Base-by-base conservation (phyloP, 1,140 invertebrate species). In the Trachymyrmex cornetzi region DNA sequence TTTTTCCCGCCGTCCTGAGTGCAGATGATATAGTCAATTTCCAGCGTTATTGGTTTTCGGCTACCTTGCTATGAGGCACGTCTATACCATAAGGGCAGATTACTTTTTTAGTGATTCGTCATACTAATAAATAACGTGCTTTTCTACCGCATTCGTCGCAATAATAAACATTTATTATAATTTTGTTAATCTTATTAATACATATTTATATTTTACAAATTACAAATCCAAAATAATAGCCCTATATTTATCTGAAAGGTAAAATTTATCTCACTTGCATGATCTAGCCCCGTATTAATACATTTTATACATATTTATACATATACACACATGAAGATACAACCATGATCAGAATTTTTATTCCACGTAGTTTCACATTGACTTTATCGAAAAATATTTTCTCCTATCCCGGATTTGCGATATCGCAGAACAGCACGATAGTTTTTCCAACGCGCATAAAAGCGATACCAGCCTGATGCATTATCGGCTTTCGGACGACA, bases 21-120 rank as follows among this genome's bases (percentile, higher is more conserved):
- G 55, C 80, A 84, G 69, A 82, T 82, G 80, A 82, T 82, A 82
- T 48, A 82, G 80, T 82, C 80, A 82, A 82, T 82, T 82, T 82
- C 24, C 80, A 59, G 24, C 80, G 67, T 84, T 84, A 84, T 84
- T 84, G 80, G 80, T 84, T 84, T 82, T 75, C 9, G 34, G 55
- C 48, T 81, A 55, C 24, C 55, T 61, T 61, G 69, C 69, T 75
- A 22, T 44, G 69, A 61, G 67, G 79, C 53, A 48, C 74, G 53
- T 61, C 55, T 48, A 12, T 14, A 34, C 53, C 38, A 38, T 75
- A n/a, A 67, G 34, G 11, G 69, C 55, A 84, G 80, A 75, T 75
- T 82, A 72, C 38, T 74, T 74, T 71, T 48, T 24, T 57, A 61
- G 24, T 61, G 38, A 75, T n/a, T 44, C 9, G 27, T 38, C 44